Conservation (phyloP, 1,140 invertebrate species). For the Drosophila guanche region DNA sequence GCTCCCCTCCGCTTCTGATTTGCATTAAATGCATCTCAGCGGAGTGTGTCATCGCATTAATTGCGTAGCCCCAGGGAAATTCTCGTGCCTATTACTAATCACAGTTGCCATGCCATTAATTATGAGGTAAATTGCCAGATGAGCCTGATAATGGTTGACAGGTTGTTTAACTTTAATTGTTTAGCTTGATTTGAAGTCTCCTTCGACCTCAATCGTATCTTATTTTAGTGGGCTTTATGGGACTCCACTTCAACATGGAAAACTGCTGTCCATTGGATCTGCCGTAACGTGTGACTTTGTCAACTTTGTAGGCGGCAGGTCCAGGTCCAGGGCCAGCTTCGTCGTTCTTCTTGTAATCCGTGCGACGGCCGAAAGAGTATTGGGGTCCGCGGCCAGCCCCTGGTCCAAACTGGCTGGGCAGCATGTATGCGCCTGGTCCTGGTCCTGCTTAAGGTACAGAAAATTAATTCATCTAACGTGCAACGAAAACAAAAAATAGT, state of each 20-base stretch:
- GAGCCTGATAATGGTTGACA: too few relatives aligned
- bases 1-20: conserved; percentile 1
- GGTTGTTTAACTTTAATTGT: too few relatives aligned
- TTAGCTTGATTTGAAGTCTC: neutral
- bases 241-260: conserved; percentile 14
- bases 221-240: conserved; percentile 4
- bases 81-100: conserved; percentile 10
- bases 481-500: neutral
- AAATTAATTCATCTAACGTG: too few relatives aligned
- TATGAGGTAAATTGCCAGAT: conserved; percentile 15
- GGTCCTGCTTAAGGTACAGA: conserved; percentile 13
- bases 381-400: conserved; percentile 2
- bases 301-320: conserved; percentile 37
- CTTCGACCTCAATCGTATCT: too few relatives aligned
- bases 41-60: conserved; percentile 48
- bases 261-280: conserved; percentile 18
- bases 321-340: conserved; percentile 23
- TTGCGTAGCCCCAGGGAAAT: conserved; percentile 19
- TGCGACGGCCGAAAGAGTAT: conserved; percentile 31
- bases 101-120: conserved; percentile 24
- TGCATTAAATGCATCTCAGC: conserved; percentile 26
- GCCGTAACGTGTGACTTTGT: conserved; percentile 40
- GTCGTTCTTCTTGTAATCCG: neutral
- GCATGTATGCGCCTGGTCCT: conserved; percentile 39
- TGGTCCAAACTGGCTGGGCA: conserved; percentile 31